phyloP scores from a whole-genome alignment of 2,113 vertebrate genomes.

The Antennarius striatus region DNA sequence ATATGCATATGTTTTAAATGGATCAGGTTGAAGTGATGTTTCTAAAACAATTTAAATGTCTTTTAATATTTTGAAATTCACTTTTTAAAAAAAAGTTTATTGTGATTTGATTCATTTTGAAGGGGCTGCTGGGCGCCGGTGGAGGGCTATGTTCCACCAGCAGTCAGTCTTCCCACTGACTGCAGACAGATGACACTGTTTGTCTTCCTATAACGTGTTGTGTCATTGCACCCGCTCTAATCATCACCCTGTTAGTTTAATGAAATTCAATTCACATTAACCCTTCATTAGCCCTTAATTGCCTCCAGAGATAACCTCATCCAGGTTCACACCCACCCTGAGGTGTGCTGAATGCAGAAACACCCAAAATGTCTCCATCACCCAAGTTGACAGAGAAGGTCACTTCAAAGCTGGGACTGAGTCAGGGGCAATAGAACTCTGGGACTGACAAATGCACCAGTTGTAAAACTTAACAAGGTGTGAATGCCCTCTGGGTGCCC shows the following conservation, averaged over 20 bases:
- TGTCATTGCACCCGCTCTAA: not conserved
- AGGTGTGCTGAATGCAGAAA: conserved; percentile 45
- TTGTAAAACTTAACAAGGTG: conserved; percentile 85
- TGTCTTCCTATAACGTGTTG: no score
- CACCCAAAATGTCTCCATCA: conserved; percentile 43
- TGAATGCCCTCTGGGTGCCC: conserved; percentile 79
- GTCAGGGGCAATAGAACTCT: conserved; percentile 72
- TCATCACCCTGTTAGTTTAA: not conserved
- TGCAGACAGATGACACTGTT: no score
- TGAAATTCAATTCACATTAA: not conserved
- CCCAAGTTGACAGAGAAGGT: conserved; percentile 43
- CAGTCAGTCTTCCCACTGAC: no score
- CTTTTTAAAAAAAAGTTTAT: no score
- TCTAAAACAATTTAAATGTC: no score
- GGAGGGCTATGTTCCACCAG: no score
- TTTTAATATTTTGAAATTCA: no score
- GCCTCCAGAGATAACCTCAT: not conserved
- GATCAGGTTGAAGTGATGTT: no score
- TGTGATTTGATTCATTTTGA: no score
- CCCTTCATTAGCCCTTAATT: not conserved
- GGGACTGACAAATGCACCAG: conserved; percentile 79
- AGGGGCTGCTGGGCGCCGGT: no score
- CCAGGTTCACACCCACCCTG: conserved; percentile 21
- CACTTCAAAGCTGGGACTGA: conserved; percentile 72
- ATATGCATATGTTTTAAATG: no score